phyloP scores from a whole-genome alignment of 2,888 invertebrate species.

The Leptinotarsa haldemani region DNA sequence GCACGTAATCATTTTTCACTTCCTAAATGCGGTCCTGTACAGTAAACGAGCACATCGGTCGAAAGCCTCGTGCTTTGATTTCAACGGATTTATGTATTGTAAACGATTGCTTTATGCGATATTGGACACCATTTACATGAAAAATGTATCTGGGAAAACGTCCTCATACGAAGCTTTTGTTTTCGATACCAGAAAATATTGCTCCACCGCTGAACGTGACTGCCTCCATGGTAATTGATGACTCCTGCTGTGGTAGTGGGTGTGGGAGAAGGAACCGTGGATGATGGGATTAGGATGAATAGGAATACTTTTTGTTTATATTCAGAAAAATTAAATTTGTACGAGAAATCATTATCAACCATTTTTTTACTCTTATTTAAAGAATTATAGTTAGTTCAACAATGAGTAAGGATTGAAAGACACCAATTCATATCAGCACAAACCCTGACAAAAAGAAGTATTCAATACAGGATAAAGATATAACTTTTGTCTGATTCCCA shows the following conservation, averaged over 20 bases:
- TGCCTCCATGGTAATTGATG: constrained; percentile 66
- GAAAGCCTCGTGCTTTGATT: constrained; percentile 65
- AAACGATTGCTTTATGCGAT: constrained; percentile 69
- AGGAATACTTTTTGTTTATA: constrained; percentile 43
- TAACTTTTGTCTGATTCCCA: no score
- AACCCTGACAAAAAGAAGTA: no score
- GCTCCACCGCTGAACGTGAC: constrained; percentile 64
- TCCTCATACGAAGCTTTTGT: constrained; percentile 66
- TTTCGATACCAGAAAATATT: constrained; percentile 68
- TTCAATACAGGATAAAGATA: no score
- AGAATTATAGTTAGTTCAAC: no score
- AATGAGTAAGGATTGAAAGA: no score
- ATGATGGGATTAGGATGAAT: constrained; percentile 44
- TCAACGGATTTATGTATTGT: constrained; percentile 68
- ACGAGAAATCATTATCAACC: neutral
- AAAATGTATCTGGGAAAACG: constrained; percentile 67
- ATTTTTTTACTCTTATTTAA: neutral
- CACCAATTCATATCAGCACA: no score
- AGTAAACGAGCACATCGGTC: constrained; percentile 61
- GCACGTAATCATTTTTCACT: neutral
- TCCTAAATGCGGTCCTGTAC: constrained; percentile 50
- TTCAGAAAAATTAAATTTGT: constrained; percentile 32
- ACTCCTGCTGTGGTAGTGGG: constrained; percentile 53
- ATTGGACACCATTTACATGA: constrained; percentile 69
- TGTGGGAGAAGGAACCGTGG: constrained; percentile 40